Evolutionary conservation across 2,797 vertebrate species (phyloP).

Genomic region (Chromobotia macracanthus): DNA sequence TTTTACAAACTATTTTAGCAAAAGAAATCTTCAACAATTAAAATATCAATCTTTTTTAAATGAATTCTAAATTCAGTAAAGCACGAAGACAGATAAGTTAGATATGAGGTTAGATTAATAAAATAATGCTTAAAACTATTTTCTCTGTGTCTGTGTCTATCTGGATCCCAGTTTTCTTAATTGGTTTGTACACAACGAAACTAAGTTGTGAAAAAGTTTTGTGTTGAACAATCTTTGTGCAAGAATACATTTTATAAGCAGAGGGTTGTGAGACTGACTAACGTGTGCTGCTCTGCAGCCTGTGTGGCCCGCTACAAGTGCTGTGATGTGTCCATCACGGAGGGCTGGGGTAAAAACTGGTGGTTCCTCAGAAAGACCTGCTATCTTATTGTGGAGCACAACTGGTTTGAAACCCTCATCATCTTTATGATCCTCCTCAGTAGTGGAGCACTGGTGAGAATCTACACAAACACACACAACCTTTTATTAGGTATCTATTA

Average conservation of each 20-base stretch:
- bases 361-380: slow-evolving; percentile 97
- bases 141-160: not conserved
- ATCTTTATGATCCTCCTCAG: slow-evolving; percentile 99
- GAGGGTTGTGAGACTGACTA: not conserved
- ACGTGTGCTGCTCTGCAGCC: slow-evolving; percentile 69
- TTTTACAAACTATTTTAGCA: too few species aligned
- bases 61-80: not conserved
- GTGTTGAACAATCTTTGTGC: not conserved
- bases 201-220: too few species aligned
- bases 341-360: slow-evolving; percentile 92
- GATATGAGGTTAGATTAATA: not conserved
- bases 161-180: not conserved
- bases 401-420: slow-evolving; percentile 99
- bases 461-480: slow-evolving; percentile 1
- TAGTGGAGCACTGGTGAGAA: slow-evolving; percentile 92
- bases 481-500: not conserved
- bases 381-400: slow-evolving; percentile 97
- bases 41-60: too few species aligned
- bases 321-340: slow-evolving; percentile 88
- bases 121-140: not conserved
- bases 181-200: not conserved
- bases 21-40: too few species aligned
- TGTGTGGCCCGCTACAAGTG: slow-evolving; percentile 92
- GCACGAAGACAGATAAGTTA: not conserved
- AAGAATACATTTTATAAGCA: not conserved